Base-by-base conservation (phyloP, 2,888 invertebrate species). In the Cheilosia grossa region DNA sequence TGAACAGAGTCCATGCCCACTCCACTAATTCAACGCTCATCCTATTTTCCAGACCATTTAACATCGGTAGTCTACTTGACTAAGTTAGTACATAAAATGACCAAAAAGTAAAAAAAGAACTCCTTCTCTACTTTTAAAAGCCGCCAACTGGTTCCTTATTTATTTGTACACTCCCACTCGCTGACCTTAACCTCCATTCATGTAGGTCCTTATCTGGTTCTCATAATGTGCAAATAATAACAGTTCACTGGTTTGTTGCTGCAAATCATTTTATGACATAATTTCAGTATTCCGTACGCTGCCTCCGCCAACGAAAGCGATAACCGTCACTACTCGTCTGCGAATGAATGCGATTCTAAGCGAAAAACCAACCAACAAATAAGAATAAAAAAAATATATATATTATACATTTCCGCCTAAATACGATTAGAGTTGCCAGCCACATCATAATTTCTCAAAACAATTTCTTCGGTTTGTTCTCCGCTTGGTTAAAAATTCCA, bases 101-200 rank as follows among this genome's bases (percentile, higher is more conserved):
- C n/a, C n/a, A n/a, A n/a, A n/a, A n/a, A n/a, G n/a, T n/a, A n/a
- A 9, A 7, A 10, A 33, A 3, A 3, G 10, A 10, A 33, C 10
- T 0, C 3, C 37, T 37, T 13, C 4, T 3, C 37, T 37, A 44
- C 5, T 44, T 44, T n/a, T 17, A 44, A n/a, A 17, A 44, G 7
- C 17, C 9, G 27, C 17, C 17, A n/a, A 17, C n/a, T 17, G n/a
- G 9, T 47, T 17, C 44, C 17, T 9, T 9, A 7, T 17, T 2
- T 44, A 44, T 17, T 44, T 44, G 17, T n/a, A 13, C 4, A 37
- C 10, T 5, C 9, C 9, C n/a, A n/a, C n/a, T 47, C n/a, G 9
- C 9, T 6, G 44, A 47, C 44, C 44, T 47, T 47, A 47, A 42
- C 59, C 59, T 59, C 21, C 59, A 59, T 59, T 59, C 58, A 21